Conservation (phyloP, 2,888 invertebrate genomes). For the Bugula neritina region DNA sequence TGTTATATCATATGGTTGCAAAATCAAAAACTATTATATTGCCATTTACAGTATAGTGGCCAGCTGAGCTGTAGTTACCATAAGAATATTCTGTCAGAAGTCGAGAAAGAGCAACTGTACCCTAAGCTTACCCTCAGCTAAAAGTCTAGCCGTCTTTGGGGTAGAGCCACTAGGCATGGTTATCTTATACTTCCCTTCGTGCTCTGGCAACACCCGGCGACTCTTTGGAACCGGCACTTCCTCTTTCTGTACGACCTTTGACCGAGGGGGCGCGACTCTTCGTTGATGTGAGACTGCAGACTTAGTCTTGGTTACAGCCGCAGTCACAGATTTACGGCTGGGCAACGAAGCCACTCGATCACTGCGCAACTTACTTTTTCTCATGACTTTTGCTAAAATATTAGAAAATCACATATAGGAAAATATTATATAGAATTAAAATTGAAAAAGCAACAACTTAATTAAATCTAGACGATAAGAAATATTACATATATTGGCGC, state of each 20-base stretch:
- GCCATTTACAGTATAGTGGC: too few relatives aligned
- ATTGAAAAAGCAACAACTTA: too few relatives aligned
- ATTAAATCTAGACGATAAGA: too few relatives aligned
- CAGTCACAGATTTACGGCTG: neutral
- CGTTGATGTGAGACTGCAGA: neutral
- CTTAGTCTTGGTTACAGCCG: neutral
- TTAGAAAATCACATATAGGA: too few relatives aligned
- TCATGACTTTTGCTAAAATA: neutral
- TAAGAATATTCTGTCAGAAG: too few relatives aligned
- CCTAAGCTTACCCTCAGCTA: neutral
- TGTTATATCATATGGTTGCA: too few relatives aligned
- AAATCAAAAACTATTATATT: too few relatives aligned
- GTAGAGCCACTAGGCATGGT: conserved; percentile 56
- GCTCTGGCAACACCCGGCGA: conserved; percentile 56
- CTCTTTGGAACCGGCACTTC: conserved; percentile 49
- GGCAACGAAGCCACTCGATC: neutral
- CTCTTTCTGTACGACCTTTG: conserved; percentile 32
- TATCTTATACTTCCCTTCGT: conserved; percentile 58
- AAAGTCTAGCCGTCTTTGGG: conserved; percentile 40
- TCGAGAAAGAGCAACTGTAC: too few relatives aligned
- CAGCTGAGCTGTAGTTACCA: too few relatives aligned
- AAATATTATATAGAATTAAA: too few relatives aligned
- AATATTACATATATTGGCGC: too few relatives aligned
- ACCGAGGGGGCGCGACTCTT: conserved; percentile 13
- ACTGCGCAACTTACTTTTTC: conserved; percentile 9